Evolutionary conservation across 2,113 vertebrate species (phyloP), one percentile per base, ranked within the genome.

Genomic region (Atherinomorus stipes): DNA sequence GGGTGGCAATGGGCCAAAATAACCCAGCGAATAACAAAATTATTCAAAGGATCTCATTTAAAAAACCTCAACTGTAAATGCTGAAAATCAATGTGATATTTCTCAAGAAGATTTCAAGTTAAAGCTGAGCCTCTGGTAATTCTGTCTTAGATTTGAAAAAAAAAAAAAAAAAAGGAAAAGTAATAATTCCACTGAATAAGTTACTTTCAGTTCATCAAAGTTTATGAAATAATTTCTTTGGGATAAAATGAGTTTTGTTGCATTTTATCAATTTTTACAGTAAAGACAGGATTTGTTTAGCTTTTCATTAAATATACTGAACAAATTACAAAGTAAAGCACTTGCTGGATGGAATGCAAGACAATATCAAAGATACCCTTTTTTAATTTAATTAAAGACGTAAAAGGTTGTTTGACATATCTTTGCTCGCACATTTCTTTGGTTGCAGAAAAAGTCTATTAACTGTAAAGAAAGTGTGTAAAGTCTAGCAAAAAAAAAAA

Each of bases 1-100:
- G 84, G 47, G 69, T 84, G 82, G 74, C 62, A 59, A 53, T 51
- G 66, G 74, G 80, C 80, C 71, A 83, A 90, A 90, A 90, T 86
- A 86, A 72, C 65, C 74, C 44, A 64, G 66, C 7, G 60, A 87
- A 77, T 81, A 71, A 83, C 63, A 73, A 73, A 75, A 83, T 83
- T 80, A 84, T 81, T 85, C 59, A 38, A 80, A 61, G 31, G 51
- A 54, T 51, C 34, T 64, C 31, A 64, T 68, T 84, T 62, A 37
- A 58, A 80, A 79, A 66, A 1, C 61, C 21, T 56, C 7, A 52
- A 40, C 59, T 83, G 78, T 60, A 45, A 78, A 76, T 51, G 42
- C 45, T 40, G 9, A 47, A 13, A 52, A 19, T 34, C 26, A 57
- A 51, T 42, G 54, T 44, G 1, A 60, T 68, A 64, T 53, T 72